phyloP scores from a whole-genome alignment of 1,140 invertebrate species.

The Holotrichia oblita region DNA sequence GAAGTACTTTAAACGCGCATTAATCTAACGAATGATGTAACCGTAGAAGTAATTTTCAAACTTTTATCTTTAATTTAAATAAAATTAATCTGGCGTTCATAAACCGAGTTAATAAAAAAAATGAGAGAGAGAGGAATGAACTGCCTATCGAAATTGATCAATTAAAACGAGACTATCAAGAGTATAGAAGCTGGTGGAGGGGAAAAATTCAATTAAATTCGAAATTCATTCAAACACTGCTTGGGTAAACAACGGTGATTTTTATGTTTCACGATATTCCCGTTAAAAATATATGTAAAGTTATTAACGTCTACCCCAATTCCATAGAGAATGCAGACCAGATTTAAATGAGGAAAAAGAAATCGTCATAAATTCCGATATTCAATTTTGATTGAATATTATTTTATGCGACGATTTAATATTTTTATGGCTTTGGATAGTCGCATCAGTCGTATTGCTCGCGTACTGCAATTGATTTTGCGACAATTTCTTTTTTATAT shows the following conservation, averaged over 20 bases:
- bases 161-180: not conserved
- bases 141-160: not conserved
- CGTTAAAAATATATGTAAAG: slow-evolving; percentile 26
- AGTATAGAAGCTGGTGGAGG: not conserved
- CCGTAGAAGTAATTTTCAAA: not conserved
- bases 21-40: too few species aligned
- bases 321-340: not conserved
- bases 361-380: slow-evolving; percentile 11
- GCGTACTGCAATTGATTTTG: too few species aligned
- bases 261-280: slow-evolving; percentile 2
- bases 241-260: slow-evolving; percentile 11
- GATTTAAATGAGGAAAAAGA: slow-evolving; percentile 18
- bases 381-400: slow-evolving; percentile 38
- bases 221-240: not conserved
- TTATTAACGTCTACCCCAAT: not conserved
- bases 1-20: too few species aligned
- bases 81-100: not conserved
- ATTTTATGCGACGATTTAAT: slow-evolving; percentile 13
- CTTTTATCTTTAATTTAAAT: not conserved
- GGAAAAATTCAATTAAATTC: slow-evolving; percentile 19
- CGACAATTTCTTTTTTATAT: too few species aligned
- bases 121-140: not conserved
- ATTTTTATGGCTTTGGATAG: slow-evolving; percentile 10
- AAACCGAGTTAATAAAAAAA: not conserved
- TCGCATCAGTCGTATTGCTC: too few species aligned